Evolutionary conservation across 2,888 invertebrate genomes (phyloP).

Genomic region (Junonia oenone): DNA sequence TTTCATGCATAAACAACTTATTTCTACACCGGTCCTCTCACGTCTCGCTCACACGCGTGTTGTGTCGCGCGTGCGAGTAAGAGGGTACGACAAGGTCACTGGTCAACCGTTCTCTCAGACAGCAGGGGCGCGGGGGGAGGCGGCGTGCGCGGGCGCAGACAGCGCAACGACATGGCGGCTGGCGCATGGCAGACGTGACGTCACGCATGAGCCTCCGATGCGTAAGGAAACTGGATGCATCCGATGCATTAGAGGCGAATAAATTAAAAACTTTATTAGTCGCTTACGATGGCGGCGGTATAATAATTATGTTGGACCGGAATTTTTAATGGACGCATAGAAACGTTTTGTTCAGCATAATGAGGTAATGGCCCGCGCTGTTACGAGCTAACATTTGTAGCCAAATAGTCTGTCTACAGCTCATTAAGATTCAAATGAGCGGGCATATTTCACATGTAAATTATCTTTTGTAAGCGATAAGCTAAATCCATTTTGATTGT

Average conservation of each 20-base stretch:
- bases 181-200: conserved; percentile 54
- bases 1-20: conserved; percentile 60
- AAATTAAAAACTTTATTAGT: conserved; percentile 4
- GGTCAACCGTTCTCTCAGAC: conserved; percentile 74
- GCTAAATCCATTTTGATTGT: conserved; percentile 1
- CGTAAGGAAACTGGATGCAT: conserved; percentile 66
- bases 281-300: neutral
- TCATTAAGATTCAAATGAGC: conserved; percentile 14
- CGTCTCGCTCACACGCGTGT: conserved; percentile 42
- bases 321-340: neutral
- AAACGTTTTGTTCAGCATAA: neutral
- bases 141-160: conserved; percentile 62
- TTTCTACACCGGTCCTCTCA: conserved; percentile 29
- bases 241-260: conserved; percentile 34
- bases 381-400: neutral
- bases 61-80: conserved; percentile 35
- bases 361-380: neutral
- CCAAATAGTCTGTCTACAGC: conserved; percentile 1
- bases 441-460: conserved; percentile 13
- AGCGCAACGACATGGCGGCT: conserved; percentile 60
- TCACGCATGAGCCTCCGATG: conserved; percentile 50
- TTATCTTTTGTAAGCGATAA: conserved; percentile 6
- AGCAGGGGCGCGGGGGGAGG: conserved; percentile 52
- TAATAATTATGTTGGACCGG: neutral
- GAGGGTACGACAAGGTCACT: conserved; percentile 72